Evolutionary conservation across 2,113 vertebrate species (phyloP).

Genomic region (Epinephelus lanceolatus): DNA sequence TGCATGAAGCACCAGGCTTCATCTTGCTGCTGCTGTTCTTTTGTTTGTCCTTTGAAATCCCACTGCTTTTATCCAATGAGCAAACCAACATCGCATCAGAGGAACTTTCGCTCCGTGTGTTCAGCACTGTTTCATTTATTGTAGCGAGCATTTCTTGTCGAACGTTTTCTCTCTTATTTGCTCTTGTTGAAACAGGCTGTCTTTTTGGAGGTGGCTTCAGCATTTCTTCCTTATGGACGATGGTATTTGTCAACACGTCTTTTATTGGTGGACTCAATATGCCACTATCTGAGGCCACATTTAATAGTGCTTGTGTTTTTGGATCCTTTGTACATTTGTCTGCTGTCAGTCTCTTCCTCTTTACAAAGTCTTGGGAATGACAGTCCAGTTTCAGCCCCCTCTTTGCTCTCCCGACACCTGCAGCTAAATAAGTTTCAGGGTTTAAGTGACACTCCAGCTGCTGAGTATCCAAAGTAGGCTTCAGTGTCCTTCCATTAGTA

Average conservation of each 20-base stretch:
- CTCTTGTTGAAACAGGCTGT: not conserved
- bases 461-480: not conserved
- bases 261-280: not conserved
- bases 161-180: not conserved
- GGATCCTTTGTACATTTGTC: not conserved
- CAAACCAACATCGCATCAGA: constrained; percentile 13
- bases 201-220: constrained; percentile 15
- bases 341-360: constrained; percentile 52
- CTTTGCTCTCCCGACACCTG: constrained; percentile 33
- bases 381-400: constrained; percentile 21
- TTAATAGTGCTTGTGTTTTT: not conserved
- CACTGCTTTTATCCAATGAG: constrained; percentile 24
- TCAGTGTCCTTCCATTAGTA: not conserved
- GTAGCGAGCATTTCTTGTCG: constrained; percentile 13
- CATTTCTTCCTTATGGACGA: not conserved
- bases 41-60: not conserved
- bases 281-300: not conserved
- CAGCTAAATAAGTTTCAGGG: not conserved
- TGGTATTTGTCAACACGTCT: not conserved
- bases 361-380: constrained; percentile 21
- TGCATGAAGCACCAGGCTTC: constrained; percentile 15
- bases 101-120: constrained; percentile 3
- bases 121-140: not conserved
- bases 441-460: constrained; percentile 9
- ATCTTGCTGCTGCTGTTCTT: not conserved